phyloP scores from a whole-genome alignment of 2,113 vertebrate genomes.

The Laticauda colubrina region DNA sequence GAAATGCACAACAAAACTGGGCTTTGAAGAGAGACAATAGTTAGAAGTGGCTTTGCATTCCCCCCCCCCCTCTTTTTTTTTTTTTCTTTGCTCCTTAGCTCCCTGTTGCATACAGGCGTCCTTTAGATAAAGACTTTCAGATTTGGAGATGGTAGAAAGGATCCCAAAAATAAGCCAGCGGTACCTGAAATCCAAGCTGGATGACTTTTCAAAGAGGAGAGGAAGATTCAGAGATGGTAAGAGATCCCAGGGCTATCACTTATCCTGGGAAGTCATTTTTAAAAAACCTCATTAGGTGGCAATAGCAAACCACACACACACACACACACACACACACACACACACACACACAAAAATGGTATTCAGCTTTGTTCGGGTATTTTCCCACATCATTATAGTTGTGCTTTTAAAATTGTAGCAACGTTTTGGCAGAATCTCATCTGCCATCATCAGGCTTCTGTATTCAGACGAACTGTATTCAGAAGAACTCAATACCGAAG shows the following conservation, averaged over 20 bases:
- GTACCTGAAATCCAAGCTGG: background rate
- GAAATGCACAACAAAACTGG: conserved; percentile 33
- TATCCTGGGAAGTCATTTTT: background rate
- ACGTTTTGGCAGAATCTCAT: no score
- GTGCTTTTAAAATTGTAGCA: no score
- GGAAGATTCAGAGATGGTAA: background rate
- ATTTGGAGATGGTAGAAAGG: conserved; percentile 17
- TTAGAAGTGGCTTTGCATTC: conserved; percentile 58
- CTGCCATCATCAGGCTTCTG: no score
- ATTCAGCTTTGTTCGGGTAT: no score
- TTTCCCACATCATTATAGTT: no score
- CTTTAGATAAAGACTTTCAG: conserved; percentile 43
- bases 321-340: no score
- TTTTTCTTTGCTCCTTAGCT: conserved; percentile 42
- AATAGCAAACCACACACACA: background rate
- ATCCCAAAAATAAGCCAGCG: conserved; percentile 29
- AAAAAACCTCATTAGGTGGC: background rate
- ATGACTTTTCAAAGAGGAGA: background rate
- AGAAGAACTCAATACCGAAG: no score
- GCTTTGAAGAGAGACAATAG: conserved; percentile 64
- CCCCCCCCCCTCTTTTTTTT: background rate
- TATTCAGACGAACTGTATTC: no score
- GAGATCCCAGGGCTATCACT: background rate
- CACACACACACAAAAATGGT: no score
- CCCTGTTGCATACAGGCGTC: conserved; percentile 45